Conservation (phyloP, 1,140 invertebrate species). For the Goniozus legneri region DNA sequence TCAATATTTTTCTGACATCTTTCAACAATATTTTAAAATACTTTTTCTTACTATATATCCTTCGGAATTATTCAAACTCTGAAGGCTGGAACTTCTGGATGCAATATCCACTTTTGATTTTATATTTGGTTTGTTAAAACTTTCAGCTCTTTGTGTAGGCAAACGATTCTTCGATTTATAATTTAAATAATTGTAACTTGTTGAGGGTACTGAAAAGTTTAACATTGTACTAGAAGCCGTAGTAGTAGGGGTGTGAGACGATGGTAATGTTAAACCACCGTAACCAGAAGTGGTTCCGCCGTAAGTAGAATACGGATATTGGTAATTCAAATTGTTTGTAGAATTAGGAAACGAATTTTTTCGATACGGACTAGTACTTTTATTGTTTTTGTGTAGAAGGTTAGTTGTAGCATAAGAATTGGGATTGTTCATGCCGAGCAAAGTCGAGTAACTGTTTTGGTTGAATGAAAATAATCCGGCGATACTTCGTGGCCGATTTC, state of each 20-base stretch:
- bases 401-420: constrained; percentile 36
- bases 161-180: constrained; percentile 23
- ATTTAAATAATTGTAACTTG: constrained; percentile 52
- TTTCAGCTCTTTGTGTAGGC: constrained; percentile 34
- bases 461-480: constrained; percentile 41
- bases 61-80: constrained; percentile 61
- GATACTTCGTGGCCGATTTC: constrained; percentile 52
- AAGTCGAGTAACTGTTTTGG: constrained; percentile 39
- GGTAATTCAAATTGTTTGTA: constrained; percentile 52
- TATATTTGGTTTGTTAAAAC: constrained; percentile 40
- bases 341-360: constrained; percentile 44
- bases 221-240: constrained; percentile 44
- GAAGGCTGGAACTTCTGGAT: constrained; percentile 50
- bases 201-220: constrained; percentile 54
- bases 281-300: constrained; percentile 64
- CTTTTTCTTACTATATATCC: constrained; percentile 69
- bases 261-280: constrained; percentile 58
- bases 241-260: constrained; percentile 38
- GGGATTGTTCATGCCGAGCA: constrained; percentile 35
- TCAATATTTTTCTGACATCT: too few relatives aligned
- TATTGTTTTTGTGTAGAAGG: constrained; percentile 33
- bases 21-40: too few relatives aligned
- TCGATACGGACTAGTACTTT: constrained; percentile 30
- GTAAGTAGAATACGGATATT: constrained; percentile 53
- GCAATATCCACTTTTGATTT: constrained; percentile 32